phyloP scores from a whole-genome alignment of 2,797 vertebrate genomes.

The Coregonus sp. region DNA sequence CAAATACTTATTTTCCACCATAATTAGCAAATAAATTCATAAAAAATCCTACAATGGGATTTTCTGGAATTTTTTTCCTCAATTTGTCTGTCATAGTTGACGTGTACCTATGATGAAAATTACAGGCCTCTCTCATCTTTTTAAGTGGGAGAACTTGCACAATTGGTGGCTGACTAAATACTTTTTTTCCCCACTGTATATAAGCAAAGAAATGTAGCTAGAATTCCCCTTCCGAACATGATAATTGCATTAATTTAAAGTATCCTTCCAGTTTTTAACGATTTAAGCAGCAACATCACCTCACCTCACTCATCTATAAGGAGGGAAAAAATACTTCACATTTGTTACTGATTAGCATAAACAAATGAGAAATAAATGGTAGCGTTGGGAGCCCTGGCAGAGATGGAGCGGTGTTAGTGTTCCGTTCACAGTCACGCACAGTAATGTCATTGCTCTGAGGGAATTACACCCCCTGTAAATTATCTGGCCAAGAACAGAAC shows the following conservation, averaged over 20 bases:
- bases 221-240: conserved; percentile 47
- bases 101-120: too few relatives aligned
- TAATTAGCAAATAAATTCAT: too few relatives aligned
- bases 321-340: not conserved
- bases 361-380: conserved; percentile 53
- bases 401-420: conserved; percentile 25
- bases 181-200: too few relatives aligned
- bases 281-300: not conserved
- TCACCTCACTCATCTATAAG: conserved; percentile 7
- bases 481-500: conserved; percentile 39
- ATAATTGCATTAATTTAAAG: conserved; percentile 29
- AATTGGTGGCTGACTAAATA: too few relatives aligned
- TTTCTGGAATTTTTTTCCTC: too few relatives aligned
- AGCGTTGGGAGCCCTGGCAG: conserved; percentile 15
- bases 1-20: too few relatives aligned
- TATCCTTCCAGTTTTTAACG: not conserved
- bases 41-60: too few relatives aligned
- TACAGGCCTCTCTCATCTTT: too few relatives aligned
- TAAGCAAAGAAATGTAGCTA: conserved; percentile 4
- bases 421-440: conserved; percentile 63
- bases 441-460: conserved; percentile 56
- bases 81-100: too few relatives aligned
- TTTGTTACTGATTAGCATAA: conserved; percentile 69
- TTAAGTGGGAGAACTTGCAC: too few relatives aligned
- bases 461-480: conserved; percentile 56